phyloP scores from a whole-genome alignment of 2,888 invertebrate genomes.

The Oligia fasciuncula region DNA sequence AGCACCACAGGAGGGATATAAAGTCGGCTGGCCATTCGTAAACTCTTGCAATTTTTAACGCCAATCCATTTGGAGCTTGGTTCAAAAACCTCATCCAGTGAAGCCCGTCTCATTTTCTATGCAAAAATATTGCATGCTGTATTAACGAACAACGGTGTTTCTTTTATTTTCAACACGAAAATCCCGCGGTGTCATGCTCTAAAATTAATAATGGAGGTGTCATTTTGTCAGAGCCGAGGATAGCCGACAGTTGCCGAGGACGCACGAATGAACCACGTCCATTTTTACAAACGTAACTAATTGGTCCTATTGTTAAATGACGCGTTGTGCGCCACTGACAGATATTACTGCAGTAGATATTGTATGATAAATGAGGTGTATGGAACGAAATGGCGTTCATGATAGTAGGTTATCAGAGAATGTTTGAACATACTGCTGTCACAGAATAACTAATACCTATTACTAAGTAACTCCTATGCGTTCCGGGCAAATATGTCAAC shows the following conservation, averaged over 20 bases:
- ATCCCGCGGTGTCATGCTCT: conserved; percentile 37
- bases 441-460: no score
- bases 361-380: conserved; percentile 22
- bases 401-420: conserved; percentile 35
- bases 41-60: conserved; percentile 46
- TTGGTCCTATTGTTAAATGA: conserved; percentile 21
- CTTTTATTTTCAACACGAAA: conserved; percentile 28
- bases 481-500: no score
- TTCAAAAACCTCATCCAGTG: conserved; percentile 34
- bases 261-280: conserved; percentile 7
- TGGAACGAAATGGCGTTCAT: conserved; percentile 12
- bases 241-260: conserved; percentile 37
- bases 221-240: conserved; percentile 33
- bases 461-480: no score
- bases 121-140: conserved; percentile 38
- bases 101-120: conserved; percentile 32
- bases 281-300: conserved; percentile 39
- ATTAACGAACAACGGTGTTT: conserved; percentile 17
- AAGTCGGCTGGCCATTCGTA: conserved; percentile 6
- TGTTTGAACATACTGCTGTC: conserved; percentile 24
- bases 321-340: conserved; percentile 13
- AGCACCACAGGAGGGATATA: conserved; percentile 18
- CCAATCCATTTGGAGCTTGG: conserved; percentile 38
- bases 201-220: conserved; percentile 57
- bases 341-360: conserved; percentile 32